A percentile compares a stretch with the other conserved stretches of the same genome.
phyloP scores from a whole-genome alignment of 53 echinoderm and acorn worm genomes.

The Holothuria leucospilota region DNA sequence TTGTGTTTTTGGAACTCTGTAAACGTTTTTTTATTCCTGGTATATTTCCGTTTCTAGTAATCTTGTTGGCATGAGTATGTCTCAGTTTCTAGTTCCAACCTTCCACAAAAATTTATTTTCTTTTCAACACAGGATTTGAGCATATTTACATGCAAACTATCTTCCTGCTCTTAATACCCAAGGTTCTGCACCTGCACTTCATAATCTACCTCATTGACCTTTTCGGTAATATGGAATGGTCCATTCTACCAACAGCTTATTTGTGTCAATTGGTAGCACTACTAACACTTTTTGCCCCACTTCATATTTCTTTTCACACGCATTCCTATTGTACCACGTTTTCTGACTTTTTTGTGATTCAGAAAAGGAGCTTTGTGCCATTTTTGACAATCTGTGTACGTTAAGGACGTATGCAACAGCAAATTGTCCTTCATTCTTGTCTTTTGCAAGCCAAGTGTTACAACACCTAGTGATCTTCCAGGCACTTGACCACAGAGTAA shows the following conservation, averaged over 20 bases:
- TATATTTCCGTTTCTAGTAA: neutral
- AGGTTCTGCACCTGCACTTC: neutral
- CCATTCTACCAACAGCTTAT: conserved; percentile 23
- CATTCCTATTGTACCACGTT: conserved; percentile 1
- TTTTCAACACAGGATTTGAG: conserved; percentile 47
- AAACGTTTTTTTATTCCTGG: neutral
- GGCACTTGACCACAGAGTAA: neutral
- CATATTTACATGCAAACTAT: conserved; percentile 59
- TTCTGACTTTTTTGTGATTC: conserved; percentile 22
- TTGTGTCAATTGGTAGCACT: conserved; percentile 23
- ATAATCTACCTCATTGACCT: conserved; percentile 33
- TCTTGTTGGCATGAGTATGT: neutral
- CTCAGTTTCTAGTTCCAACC: neutral
- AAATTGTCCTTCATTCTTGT: neutral
- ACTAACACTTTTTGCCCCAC: conserved; percentile 34
- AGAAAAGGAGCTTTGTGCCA: neutral
- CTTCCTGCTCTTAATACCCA: conserved; percentile 36
- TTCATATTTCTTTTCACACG: neutral
- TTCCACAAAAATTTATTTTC: neutral
- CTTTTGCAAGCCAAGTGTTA: neutral
- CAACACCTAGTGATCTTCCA: neutral
- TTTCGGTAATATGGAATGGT: neutral
- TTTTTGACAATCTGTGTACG: neutral
- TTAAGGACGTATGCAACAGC: conserved; percentile 1
- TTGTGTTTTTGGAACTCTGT: conserved; percentile 9